Percentiles rank a stretch among this genome's conserved stretches.
These are phyloP conservation scores for Vollenhovia emeryi DNA, from an alignment of 1,140 invertebrate species.

Conservation along the genomic window DNA sequence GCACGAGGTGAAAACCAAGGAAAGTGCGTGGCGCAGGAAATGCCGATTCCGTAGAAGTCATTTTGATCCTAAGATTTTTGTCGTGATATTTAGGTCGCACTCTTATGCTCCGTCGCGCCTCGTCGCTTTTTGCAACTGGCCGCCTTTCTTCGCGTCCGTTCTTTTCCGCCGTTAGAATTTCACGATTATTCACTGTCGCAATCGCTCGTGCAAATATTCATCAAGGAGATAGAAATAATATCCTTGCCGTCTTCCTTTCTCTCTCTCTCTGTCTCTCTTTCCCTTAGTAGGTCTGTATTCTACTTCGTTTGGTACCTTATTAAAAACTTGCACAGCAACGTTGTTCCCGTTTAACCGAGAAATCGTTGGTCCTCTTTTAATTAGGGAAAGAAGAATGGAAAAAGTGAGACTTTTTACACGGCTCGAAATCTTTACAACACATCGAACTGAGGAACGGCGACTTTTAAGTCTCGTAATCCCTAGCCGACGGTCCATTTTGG, in stretches of 20 bases:
- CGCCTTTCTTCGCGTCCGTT: neutral
- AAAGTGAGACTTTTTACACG: neutral
- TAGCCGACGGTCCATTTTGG: neutral
- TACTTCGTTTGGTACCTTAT: neutral
- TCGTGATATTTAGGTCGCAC: neutral
- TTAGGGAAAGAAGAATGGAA: neutral
- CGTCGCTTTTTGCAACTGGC: constrained; percentile 16
- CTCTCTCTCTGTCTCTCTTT: neutral
- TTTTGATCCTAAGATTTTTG: constrained; percentile 40
- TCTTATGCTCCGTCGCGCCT: neutral
- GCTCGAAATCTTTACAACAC: neutral
- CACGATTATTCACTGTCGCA: constrained; percentile 16
- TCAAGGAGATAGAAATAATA: neutral
- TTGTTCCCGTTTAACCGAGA: neutral
- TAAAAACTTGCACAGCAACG: neutral
- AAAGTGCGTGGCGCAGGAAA: neutral
- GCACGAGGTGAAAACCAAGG: neutral
- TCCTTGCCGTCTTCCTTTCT: neutral
- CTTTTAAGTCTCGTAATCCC: neutral
- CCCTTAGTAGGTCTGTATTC: neutral
- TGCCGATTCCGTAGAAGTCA: neutral
- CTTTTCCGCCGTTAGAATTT: constrained; percentile 21
- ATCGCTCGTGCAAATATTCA: neutral
- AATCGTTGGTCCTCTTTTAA: neutral
- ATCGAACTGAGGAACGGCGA: neutral